Conservation (phyloP, 1,140 invertebrate genomes). For the Bombus confusus region DNA sequence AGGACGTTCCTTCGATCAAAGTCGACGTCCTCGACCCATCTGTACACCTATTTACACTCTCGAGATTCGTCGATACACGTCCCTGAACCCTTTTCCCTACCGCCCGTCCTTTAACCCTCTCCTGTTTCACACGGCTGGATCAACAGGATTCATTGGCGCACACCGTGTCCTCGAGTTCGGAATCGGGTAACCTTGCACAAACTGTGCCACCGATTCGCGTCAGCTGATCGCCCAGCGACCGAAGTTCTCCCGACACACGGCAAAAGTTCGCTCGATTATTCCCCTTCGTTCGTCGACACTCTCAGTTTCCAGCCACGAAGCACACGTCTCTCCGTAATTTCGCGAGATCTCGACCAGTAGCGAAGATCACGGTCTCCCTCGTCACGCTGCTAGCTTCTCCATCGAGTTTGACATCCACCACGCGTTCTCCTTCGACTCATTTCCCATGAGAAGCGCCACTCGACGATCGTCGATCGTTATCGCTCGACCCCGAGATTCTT, state of each 20-base stretch:
- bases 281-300: constrained; percentile 5
- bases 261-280: constrained; percentile 8
- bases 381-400: constrained; percentile 62
- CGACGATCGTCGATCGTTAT: background rate
- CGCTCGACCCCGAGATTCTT: background rate
- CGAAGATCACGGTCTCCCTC: background rate
- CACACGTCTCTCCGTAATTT: background rate
- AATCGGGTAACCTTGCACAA: background rate
- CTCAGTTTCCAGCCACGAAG: background rate
- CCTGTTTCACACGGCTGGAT: constrained; percentile 38
- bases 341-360: background rate
- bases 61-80: constrained; percentile 40
- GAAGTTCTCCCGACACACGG: background rate
- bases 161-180: background rate
- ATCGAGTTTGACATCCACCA: constrained; percentile 36
- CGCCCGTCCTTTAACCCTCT: constrained; percentile 47
- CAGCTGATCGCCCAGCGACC: constrained; percentile 33
- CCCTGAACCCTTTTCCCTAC: constrained; percentile 16
- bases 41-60: constrained; percentile 74
- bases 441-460: constrained; percentile 10
- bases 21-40: constrained; percentile 47
- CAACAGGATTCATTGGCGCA: constrained; percentile 46
- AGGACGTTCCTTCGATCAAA: constrained; percentile 19
- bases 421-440: constrained; percentile 23
- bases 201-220: constrained; percentile 18